Base-by-base conservation (phyloP, 92 coral and sea anemone genomes). In the Siderastrea radians region DNA sequence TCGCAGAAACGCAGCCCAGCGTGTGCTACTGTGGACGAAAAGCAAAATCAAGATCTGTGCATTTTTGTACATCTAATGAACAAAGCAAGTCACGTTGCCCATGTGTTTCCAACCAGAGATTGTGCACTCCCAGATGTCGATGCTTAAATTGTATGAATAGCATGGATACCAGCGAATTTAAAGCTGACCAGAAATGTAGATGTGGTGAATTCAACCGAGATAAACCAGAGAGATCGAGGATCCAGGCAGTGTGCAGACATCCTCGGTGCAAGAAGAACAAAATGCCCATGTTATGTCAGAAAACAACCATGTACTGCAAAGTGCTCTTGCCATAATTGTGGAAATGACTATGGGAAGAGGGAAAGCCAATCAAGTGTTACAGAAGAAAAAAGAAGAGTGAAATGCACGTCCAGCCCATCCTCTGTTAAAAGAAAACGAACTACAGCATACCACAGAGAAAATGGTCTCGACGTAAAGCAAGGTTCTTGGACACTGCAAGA, bases 401-500 rank as follows among this genome's bases (percentile, higher is more conserved):
- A 78, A 78, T 86, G 90, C 72, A 83, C 80, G 55, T 72, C 79
- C 16, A 83, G 58, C 68, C 79, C 87, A 48, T 72, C 72, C 14
- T 50, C 48, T 66, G 76, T 79, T 67, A 79, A 79, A 87, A 87
- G 91, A 60, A 87, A 79, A 80, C 49, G 80, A n/a, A 51, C 79
- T 9, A 15, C 61, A 26, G 53, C 52, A 53, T 79, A 46, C 54
- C 78, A 68, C 65, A 79, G 75, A 79, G 81, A 78, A 66, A 59
- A 68, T 17, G 78, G 67, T 51, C 49, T 64, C 43, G 81, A 78
- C 13, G 65, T 87, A 46, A 68, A 58, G 50, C 78, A 13, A 45
- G 86, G 86, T 51, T 68, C 92, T 69, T 89, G 92, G 92, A 89
- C 84, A 69, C 43, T 70, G 79, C 72, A 50, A 58, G 92, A 84